A percentile compares a stretch with the other conserved stretches of the same genome.
phyloP scores from a whole-genome alignment of 2,888 invertebrate genomes.

The Athalia circularis region DNA sequence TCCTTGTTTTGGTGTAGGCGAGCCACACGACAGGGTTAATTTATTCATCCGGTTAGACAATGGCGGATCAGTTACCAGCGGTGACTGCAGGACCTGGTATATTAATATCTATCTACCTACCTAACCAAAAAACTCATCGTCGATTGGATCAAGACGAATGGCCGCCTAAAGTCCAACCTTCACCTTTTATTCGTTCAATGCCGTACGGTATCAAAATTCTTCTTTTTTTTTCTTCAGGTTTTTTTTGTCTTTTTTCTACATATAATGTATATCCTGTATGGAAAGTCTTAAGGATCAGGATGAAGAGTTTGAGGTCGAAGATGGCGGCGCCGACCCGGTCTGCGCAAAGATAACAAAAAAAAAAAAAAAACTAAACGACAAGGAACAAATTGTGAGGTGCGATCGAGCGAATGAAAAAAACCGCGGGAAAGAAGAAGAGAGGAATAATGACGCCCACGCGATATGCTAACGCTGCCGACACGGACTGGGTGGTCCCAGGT shows the following conservation, averaged over 20 bases:
- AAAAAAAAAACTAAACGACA: constrained; percentile 49
- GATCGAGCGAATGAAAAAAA: constrained; percentile 12
- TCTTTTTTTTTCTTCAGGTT: constrained; percentile 49
- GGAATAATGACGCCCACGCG: constrained; percentile 72
- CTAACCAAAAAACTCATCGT: constrained; percentile 1
- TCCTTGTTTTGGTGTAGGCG: constrained; percentile 43
- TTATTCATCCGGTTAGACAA: constrained; percentile 67
- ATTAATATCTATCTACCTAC: constrained; percentile 64
- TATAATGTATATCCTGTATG: too few relatives aligned
- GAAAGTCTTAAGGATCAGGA: constrained; percentile 24
- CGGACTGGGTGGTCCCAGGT: constrained; percentile 72
- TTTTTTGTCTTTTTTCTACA: neutral
- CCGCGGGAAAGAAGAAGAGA: constrained; percentile 53
- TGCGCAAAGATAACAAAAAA: constrained; percentile 20
- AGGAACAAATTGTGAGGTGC: constrained; percentile 48
- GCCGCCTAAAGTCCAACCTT: constrained; percentile 4
- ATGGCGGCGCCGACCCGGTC: constrained; percentile 51
- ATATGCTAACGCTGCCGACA: constrained; percentile 72
- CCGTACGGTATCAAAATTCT: constrained; percentile 1
- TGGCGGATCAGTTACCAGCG: constrained; percentile 65
- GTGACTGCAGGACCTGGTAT: constrained; percentile 63
- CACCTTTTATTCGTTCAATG: constrained; percentile 45
- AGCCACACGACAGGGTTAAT: constrained; percentile 58
- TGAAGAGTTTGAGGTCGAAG: constrained; percentile 8
- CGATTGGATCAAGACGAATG: constrained; percentile 21